phyloP scores from a whole-genome alignment of 2,888 invertebrate species.

The Lasius fuliginosus region DNA sequence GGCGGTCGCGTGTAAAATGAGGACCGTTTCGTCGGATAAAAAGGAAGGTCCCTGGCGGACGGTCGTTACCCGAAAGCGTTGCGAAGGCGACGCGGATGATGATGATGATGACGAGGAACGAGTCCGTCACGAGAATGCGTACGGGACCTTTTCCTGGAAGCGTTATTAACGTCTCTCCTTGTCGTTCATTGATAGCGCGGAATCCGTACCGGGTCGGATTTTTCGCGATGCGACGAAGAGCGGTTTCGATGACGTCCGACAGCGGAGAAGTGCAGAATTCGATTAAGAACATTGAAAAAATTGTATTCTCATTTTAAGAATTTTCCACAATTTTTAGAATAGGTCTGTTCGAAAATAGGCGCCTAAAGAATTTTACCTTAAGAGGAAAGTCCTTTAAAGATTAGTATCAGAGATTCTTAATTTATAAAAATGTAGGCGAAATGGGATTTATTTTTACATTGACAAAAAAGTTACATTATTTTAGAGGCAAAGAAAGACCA shows the following conservation, averaged over 20 bases:
- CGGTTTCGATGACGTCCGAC: neutral
- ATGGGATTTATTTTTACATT: too few relatives aligned
- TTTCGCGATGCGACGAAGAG: conserved; percentile 25
- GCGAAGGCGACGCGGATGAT: conserved; percentile 1
- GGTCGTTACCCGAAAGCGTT: conserved; percentile 11
- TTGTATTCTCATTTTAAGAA: too few relatives aligned
- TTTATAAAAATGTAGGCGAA: too few relatives aligned
- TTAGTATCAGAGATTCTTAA: too few relatives aligned
- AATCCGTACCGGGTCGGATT: conserved; percentile 17
- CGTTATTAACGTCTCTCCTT: conserved; percentile 35
- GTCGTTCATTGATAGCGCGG: conserved; percentile 41
- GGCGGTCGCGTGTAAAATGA: conserved; percentile 20
- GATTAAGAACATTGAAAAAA: neutral
- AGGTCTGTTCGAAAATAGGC: too few relatives aligned
- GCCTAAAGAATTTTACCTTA: too few relatives aligned
- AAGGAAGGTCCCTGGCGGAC: neutral
- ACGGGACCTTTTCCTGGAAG: conserved; percentile 49
- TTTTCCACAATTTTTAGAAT: too few relatives aligned
- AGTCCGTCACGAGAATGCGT: conserved; percentile 24
- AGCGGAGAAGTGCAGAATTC: neutral
- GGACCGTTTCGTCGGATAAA: conserved; percentile 15
- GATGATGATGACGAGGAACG: conserved; percentile 21
- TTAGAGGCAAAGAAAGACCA: too few relatives aligned
- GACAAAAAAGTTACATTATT: too few relatives aligned
- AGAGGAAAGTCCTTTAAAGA: too few relatives aligned